A percentile compares a stretch with the other conserved stretches of the same genome.
Conservation (phyloP, 1,140 invertebrate genomes). For the Hyphantria cunea region DNA sequence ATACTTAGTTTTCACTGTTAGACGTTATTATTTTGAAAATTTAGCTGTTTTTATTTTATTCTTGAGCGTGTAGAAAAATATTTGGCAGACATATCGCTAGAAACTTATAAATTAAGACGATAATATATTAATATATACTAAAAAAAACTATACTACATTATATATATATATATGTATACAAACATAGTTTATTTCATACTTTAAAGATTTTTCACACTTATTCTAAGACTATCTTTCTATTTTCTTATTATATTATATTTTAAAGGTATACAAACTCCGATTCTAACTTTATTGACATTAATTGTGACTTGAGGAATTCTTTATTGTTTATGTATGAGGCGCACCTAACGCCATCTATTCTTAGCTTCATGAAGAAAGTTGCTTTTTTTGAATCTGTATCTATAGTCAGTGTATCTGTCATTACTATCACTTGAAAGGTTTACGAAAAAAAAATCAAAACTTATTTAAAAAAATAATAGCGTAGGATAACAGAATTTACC, state of each 20-base stretch:
- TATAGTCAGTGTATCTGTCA: no score
- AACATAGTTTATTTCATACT: conserved; percentile 19
- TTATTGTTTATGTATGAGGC: no score
- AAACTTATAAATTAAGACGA: conserved; percentile 31
- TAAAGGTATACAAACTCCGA: conserved; percentile 3
- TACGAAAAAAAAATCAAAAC: no score
- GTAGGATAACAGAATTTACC: neutral
- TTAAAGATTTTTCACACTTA: conserved; percentile 29
- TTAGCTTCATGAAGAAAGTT: no score
- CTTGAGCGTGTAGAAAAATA: conserved; percentile 31
- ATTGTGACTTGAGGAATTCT: no score
- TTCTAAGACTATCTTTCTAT: conserved; percentile 1
- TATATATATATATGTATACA: conserved; percentile 2
- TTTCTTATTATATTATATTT: conserved; percentile 7
- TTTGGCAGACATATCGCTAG: conserved; percentile 36
- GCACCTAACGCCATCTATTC: no score
- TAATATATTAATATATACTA: conserved; percentile 28
- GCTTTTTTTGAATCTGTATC: no score
- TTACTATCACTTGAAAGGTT: no score
- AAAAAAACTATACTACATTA: conserved; percentile 27
- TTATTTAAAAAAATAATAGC: no score
- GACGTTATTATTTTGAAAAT: conserved; percentile 15
- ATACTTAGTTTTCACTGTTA: conserved; percentile 31
- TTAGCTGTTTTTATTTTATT: conserved; percentile 28
- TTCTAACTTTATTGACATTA: neutral